Evolutionary conservation across 1,140 invertebrate genomes (phyloP).

Genomic region (Drosophila hydei): DNA sequence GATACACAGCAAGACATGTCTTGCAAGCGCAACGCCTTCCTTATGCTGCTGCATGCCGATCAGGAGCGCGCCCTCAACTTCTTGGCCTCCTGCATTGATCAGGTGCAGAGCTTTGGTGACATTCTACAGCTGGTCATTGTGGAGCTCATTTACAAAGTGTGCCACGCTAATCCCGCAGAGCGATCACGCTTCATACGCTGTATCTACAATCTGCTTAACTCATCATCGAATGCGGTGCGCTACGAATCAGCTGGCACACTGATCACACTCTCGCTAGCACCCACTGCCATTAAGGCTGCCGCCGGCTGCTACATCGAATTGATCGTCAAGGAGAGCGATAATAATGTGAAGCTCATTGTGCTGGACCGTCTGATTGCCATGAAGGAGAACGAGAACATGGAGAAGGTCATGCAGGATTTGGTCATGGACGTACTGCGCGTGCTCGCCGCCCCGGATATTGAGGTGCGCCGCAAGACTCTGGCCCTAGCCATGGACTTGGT

Average conservation of each 20-base stretch:
- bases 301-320: slow-evolving; percentile 99
- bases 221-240: slow-evolving; percentile 96
- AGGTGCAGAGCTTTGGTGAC: slow-evolving; percentile 97
- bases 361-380: slow-evolving; percentile 96
- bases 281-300: slow-evolving; percentile 98
- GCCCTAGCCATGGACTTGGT: slow-evolving; percentile 96
- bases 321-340: slow-evolving; percentile 99
- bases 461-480: slow-evolving; percentile 96
- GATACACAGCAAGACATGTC: slow-evolving; percentile 99
- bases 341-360: slow-evolving; percentile 99
- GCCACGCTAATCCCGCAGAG: slow-evolving; percentile 98
- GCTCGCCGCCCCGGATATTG: slow-evolving; percentile 96
- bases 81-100: slow-evolving; percentile 96
- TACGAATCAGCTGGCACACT: slow-evolving; percentile 99
- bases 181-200: slow-evolving; percentile 98
- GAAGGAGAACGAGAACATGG: slow-evolving; percentile 93
- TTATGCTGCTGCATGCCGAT: slow-evolving; percentile 99
- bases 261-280: slow-evolving; percentile 98
- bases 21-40: slow-evolving; percentile 99
- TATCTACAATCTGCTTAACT: slow-evolving; percentile 99
- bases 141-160: slow-evolving; percentile 99
- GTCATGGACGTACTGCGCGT: slow-evolving; percentile 99
- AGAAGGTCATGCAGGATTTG: slow-evolving; percentile 97
- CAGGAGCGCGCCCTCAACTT: slow-evolving; percentile 96
- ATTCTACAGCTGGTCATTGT: slow-evolving; percentile 99